Percentiles rank a stretch among this genome's conserved stretches.
These are phyloP conservation scores for Lampropteryx suffumata DNA, from an alignment of 2,888 invertebrate genomes.

Conservation along the genomic window DNA sequence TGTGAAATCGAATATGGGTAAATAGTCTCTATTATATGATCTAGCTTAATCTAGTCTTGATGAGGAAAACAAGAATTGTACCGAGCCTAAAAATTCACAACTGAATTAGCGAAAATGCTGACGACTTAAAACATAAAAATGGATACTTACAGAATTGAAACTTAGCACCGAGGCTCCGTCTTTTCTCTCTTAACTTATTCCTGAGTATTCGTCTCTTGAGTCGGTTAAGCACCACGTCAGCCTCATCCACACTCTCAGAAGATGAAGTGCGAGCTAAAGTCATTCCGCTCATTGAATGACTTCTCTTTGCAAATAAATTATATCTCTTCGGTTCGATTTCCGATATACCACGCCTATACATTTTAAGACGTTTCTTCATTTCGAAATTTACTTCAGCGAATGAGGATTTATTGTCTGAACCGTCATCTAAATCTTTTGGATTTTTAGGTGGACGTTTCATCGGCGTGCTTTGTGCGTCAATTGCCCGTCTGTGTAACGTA, in stretches of 20 bases:
- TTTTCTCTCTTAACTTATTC: constrained; percentile 76
- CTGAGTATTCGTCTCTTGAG: constrained; percentile 77
- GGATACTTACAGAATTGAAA: constrained; percentile 62
- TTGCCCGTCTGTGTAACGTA: constrained; percentile 50
- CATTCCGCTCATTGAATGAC: constrained; percentile 66
- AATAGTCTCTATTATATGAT: too few species aligned
- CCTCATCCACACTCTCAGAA: constrained; percentile 79
- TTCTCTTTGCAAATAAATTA: constrained; percentile 58
- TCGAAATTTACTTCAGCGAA: constrained; percentile 72
- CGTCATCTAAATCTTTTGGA: constrained; percentile 53
- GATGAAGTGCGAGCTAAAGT: constrained; percentile 66
- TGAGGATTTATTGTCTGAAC: constrained; percentile 67
- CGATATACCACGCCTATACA: constrained; percentile 77
- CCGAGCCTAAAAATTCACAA: constrained; percentile 14
- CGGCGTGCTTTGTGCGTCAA: constrained; percentile 1
- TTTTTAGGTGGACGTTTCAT: constrained; percentile 46
- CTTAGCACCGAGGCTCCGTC: constrained; percentile 62
- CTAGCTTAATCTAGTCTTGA: too few species aligned
- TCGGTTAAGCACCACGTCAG: constrained; percentile 75
- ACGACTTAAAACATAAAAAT: constrained; percentile 30
- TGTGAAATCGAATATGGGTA: too few species aligned
- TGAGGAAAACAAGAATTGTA: not conserved
- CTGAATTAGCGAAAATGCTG: constrained; percentile 26
- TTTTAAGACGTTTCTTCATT: constrained; percentile 75
- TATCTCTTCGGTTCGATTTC: constrained; percentile 62